Percentiles rank a stretch among this genome's conserved stretches.
Conservation (phyloP, 2,888 invertebrate species). For the Portevinia maculata region DNA sequence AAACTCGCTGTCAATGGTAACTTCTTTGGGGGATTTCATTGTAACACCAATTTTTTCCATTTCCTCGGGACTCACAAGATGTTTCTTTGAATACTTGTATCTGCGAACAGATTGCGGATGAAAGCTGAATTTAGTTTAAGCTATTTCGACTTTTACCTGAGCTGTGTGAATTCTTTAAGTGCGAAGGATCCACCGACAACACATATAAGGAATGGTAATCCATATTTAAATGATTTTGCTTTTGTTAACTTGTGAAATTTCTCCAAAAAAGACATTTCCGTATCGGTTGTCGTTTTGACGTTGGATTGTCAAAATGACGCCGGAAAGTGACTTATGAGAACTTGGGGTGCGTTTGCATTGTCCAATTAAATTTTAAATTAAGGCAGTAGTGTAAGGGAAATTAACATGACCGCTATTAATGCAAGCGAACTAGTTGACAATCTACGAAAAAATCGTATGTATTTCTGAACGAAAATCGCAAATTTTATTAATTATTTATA, state of each 20-base stretch:
- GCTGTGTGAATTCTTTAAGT: constrained; percentile 88
- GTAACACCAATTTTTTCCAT: constrained; percentile 87
- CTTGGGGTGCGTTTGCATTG: too few relatives aligned
- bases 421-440: too few relatives aligned
- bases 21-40: constrained; percentile 87
- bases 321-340: too few relatives aligned
- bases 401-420: too few relatives aligned
- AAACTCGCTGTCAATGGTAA: constrained; percentile 89
- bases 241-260: constrained; percentile 76
- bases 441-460: too few relatives aligned
- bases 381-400: too few relatives aligned
- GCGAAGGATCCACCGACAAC: constrained; percentile 91
- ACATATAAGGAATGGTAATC: constrained; percentile 89
- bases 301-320: constrained; percentile 27
- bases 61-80: constrained; percentile 86
- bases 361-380: too few relatives aligned
- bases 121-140: background rate
- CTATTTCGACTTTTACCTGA: constrained; percentile 84
- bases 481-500: too few relatives aligned
- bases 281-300: background rate
- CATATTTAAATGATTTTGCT: constrained; percentile 84
- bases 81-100: constrained; percentile 85
- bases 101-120: constrained; percentile 79
- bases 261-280: constrained; percentile 77
- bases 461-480: too few relatives aligned